A percentile compares a stretch with the other conserved stretches of the same genome.
Conservation (phyloP, 2,113 vertebrate species). For the Erinaceus europaeus region DNA sequence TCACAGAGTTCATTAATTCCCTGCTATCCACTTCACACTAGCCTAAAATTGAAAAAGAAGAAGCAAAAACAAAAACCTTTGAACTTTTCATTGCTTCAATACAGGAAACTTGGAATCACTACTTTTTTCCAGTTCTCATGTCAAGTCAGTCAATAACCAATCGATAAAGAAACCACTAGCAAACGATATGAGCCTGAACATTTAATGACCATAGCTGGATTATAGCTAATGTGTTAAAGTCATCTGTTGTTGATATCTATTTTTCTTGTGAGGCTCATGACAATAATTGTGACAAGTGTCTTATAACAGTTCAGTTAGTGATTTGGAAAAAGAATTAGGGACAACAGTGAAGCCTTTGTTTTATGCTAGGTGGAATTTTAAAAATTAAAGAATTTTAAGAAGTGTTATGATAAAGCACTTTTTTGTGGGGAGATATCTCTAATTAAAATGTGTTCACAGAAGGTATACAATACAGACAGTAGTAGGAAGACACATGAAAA, state of each 20-base stretch:
- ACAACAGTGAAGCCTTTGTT: background rate
- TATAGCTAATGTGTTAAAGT: background rate
- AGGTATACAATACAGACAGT: background rate
- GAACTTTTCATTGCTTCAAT: background rate
- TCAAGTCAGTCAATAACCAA: background rate
- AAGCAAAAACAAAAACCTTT: background rate
- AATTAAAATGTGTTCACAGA: background rate
- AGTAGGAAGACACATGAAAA: background rate
- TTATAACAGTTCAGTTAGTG: no score
- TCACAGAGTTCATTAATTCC: background rate
- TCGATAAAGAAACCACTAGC: background rate
- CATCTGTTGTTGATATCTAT: background rate
- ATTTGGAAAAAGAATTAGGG: background rate
- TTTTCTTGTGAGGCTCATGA: background rate
- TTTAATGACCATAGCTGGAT: no score
- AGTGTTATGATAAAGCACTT: background rate
- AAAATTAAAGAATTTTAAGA: background rate
- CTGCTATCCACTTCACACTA: background rate
- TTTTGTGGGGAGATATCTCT: background rate
- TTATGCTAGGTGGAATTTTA: background rate
- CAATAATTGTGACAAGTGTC: background rate
- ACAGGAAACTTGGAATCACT: background rate
- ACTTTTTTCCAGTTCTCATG: background rate
- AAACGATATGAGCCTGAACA: background rate
- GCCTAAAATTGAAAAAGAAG: background rate